Percentiles rank a stretch among this genome's conserved stretches.
These are phyloP conservation scores for Fringilla coelebs DNA, from an alignment of 2,797 vertebrate species.

Conservation along the genomic window DNA sequence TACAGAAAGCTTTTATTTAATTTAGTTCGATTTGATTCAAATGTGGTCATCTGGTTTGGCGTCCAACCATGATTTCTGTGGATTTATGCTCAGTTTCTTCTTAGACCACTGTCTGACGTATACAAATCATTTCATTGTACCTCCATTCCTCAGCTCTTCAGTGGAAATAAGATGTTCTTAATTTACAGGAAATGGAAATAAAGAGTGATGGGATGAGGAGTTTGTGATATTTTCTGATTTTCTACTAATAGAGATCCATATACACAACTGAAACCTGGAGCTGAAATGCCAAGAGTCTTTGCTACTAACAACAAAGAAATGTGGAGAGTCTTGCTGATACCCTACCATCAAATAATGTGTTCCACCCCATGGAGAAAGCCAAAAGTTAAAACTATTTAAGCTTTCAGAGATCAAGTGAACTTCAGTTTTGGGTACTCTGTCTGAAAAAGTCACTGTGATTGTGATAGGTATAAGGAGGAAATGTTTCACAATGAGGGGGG, in stretches of 20 bases:
- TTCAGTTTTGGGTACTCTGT: background rate
- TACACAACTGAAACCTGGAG: background rate
- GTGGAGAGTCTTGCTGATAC: background rate
- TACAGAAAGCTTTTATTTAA: slow-evolving; percentile 22
- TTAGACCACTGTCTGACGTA: background rate
- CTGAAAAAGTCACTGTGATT: background rate
- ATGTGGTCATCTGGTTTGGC: background rate
- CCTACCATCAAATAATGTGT: background rate
- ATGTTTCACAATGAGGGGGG: background rate
- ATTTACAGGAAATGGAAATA: background rate
- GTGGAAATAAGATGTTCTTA: background rate
- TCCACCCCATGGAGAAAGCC: background rate
- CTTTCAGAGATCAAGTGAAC: background rate
- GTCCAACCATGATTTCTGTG: background rate
- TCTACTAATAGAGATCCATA: background rate
- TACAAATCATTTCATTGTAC: background rate
- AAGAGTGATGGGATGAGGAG: background rate
- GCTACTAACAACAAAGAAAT: background rate
- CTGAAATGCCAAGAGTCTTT: background rate
- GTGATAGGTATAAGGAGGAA: background rate
- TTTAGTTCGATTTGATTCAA: background rate
- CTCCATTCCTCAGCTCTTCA: background rate
- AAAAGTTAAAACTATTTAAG: background rate
- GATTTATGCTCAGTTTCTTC: background rate
- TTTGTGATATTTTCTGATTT: background rate